These are phyloP conservation scores for Vollenhovia emeryi DNA, from an alignment of 1,140 invertebrate genomes.

Conservation along the genomic window DNA sequence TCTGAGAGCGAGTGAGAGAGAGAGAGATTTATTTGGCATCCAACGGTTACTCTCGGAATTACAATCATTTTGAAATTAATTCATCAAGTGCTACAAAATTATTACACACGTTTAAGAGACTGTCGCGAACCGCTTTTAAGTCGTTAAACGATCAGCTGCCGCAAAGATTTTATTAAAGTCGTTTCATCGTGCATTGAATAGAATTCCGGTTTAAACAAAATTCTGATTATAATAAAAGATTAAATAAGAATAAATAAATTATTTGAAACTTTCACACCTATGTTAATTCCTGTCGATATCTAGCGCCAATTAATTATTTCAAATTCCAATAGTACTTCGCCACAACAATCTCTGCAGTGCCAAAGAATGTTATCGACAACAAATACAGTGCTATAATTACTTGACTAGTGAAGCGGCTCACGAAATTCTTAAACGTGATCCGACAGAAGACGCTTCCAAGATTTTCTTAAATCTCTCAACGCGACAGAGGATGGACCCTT, in stretches of 20 bases:
- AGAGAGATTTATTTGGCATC: neutral
- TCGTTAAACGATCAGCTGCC: neutral
- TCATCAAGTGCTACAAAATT: neutral
- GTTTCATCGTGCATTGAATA: neutral
- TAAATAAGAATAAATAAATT: neutral
- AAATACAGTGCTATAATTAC: neutral
- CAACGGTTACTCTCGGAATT: neutral
- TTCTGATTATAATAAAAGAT: neutral
- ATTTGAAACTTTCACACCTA: neutral
- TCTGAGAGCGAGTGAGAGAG: too few relatives aligned
- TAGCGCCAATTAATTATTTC: neutral
- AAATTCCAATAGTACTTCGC: neutral
- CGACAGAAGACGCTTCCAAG: neutral
- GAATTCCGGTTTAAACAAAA: neutral
- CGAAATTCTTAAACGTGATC: neutral
- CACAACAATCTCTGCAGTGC: neutral
- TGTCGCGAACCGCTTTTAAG: neutral
- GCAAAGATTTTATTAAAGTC: neutral
- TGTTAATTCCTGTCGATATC: neutral
- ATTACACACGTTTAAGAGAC: neutral
- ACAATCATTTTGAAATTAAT: constrained; percentile 7
- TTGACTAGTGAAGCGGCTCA: neutral
- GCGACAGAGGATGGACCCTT: constrained; percentile 53
- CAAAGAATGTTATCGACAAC: neutral
- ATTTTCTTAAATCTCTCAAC: constrained; percentile 65